Evolutionary conservation across 1,140 invertebrate genomes (phyloP), one percentile per base, ranked within the genome.

Genomic region (Gryon sp.): DNA sequence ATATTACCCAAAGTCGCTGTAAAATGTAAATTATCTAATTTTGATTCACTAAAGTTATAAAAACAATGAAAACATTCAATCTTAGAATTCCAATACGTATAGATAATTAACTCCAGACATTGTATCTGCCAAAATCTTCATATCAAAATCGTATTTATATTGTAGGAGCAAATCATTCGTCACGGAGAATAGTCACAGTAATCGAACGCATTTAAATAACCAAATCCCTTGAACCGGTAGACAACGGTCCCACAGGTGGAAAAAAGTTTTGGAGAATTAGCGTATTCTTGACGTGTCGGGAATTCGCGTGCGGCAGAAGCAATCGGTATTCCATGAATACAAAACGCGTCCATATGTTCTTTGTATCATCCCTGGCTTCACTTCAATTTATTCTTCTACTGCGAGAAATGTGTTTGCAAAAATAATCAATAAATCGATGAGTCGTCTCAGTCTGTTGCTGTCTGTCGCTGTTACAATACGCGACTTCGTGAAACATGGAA

Each of bases 321-420:
- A 86, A 87, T 85, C 78, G 82, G 78, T 83, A 82, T 87, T 85
- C 78, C 82, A 86, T 87, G 85, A 87, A 87, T 87, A 87, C 82
- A 76, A 84, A 86, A 86, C 84, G 81, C 84, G 81, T 78, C 76
- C 76, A 75, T 62, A 53, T 52, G 59, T 52, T 66, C 20, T 62
- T 60, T 40, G 52, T 62, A 68, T 68, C 72, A 68, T 55, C 62
- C 48, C 40, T 19, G 46, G 63, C 62, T 75, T 75, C 62, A 60
- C 66, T 72, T 66, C 66, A 70, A 70, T 77, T 59, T 66, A 70
- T 78, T 78, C 62, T 68, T 73, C 30, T 32, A 12, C 38, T 11
- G 36, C 11, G 12, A 24, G 22, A 46, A 24, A 55, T 38, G 45
- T 36, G 55, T 66, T 48, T 68, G 41, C 48, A 26, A 40, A 68